Evolutionary conservation across 2,888 invertebrate species (phyloP), one percentile per base, ranked within the genome.

Genomic region (Lasiommata megera): DNA sequence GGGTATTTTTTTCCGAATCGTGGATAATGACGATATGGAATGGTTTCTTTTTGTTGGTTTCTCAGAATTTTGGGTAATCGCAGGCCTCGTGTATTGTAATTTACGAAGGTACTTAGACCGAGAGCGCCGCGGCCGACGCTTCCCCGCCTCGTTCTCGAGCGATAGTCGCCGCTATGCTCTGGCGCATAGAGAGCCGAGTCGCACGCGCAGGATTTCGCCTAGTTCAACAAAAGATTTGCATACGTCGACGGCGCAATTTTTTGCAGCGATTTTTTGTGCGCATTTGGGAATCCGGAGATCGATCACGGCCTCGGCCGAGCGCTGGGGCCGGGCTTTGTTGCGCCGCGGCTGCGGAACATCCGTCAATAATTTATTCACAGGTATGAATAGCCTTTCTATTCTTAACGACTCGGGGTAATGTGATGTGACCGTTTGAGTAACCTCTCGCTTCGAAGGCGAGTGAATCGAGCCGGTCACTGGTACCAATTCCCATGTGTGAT

Each of bases 201-300:
- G 62, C 62, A 17, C 54, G 54, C 41, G 1, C 18, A 7, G n/a
- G n/a, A n/a, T n/a, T n/a, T n/a, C n/a, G 17, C 29, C 28, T 14
- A 40, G 29, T 60, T 43, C 60, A 62, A 68, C 66, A 68, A 71
- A 63, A 53, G 65, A 70, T 71, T 72, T 72, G 72, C 72, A 72
- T 72, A 70, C 70, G 63, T 58, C 58, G 36, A 29, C 56, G 58
- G 62, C 54, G 59, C 57, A 52, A 62, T 66, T 71, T 71, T 72
- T 72, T 72, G 69, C 67, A 48, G 61, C 29, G 47, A 54, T 55
- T 67, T 64, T 66, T 70, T 67, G 71, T 64, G 58, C 57, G 40
- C 51, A 41, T 54, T 54, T 58, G 48, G 59, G 61, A 62, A 64
- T 62, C 65, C 65, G 63, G 64, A 65, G 64, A 68, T 69, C 68